phyloP scores from a whole-genome alignment of 2,888 invertebrate species.

The Melipona bicolor region DNA sequence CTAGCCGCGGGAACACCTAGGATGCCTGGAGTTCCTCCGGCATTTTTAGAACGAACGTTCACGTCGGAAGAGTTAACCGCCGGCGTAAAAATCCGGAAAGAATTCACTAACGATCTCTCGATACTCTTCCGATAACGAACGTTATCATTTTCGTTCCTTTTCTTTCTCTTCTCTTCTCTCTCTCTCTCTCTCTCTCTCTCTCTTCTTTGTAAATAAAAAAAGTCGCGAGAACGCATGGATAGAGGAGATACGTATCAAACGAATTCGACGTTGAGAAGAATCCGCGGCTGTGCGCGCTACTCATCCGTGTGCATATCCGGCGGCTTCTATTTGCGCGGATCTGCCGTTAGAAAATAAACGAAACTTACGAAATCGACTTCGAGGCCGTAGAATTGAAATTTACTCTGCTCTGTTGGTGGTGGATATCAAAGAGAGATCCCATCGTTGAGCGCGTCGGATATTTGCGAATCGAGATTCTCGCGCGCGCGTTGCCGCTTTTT shows the following conservation, averaged over 20 bases:
- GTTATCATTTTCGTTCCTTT: too few species aligned
- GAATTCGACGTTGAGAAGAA: neutral
- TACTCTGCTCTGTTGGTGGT: conserved; percentile 6
- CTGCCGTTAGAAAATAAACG: conserved; percentile 26
- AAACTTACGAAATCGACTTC: conserved; percentile 25
- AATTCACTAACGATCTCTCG: neutral
- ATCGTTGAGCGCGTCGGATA: conserved; percentile 13
- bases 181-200: too few species aligned
- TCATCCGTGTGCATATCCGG: neutral
- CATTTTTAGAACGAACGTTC: conserved; percentile 24
- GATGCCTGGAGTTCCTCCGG: conserved; percentile 9
- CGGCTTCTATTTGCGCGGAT: neutral
- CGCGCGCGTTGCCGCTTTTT: conserved; percentile 18
- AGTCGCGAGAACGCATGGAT: too few species aligned
- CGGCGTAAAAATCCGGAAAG: neutral
- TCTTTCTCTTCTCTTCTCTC: too few species aligned
- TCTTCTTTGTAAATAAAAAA: too few species aligned
- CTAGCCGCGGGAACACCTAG: conserved; percentile 27
- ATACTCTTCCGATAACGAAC: too few species aligned
- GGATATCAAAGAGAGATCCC: conserved; percentile 25
- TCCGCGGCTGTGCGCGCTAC: neutral
- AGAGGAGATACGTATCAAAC: too few species aligned
- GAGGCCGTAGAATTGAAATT: conserved; percentile 32
- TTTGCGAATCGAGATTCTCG: conserved; percentile 26
- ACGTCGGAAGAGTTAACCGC: neutral